phyloP scores from a whole-genome alignment of 2,113 vertebrate species.

The Vidua macroura region DNA sequence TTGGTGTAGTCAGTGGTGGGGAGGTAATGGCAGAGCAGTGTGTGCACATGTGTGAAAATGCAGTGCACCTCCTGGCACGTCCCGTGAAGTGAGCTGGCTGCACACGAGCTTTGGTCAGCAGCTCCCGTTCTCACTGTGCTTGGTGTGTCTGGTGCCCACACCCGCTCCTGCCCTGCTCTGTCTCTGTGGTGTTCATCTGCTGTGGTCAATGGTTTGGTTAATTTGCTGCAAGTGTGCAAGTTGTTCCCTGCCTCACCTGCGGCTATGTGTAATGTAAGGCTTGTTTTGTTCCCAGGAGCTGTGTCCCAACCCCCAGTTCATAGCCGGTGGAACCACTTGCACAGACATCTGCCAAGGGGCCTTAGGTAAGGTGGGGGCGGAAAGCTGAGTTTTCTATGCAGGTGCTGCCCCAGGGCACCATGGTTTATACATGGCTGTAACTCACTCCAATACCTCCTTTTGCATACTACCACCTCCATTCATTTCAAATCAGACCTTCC shows the following conservation, averaged over 20 bases:
- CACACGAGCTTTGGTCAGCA: background rate
- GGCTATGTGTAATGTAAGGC: background rate
- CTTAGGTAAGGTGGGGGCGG: conserved; percentile 23
- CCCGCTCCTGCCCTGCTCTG: background rate
- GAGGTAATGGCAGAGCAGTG: background rate
- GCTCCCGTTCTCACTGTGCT: background rate
- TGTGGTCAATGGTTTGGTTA: background rate
- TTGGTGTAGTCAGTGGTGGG: background rate
- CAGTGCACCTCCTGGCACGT: background rate
- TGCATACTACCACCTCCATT: background rate
- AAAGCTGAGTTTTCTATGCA: background rate
- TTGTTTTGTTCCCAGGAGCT: conserved; percentile 42
- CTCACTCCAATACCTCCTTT: background rate
- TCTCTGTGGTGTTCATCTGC: background rate
- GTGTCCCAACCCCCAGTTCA: conserved; percentile 46
- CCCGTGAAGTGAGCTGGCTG: background rate
- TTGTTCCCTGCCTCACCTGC: background rate
- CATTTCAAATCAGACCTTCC: background rate
- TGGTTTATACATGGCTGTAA: background rate
- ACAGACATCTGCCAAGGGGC: conserved; percentile 61
- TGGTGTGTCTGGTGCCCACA: background rate
- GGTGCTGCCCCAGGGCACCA: background rate
- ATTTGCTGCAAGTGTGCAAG: background rate
- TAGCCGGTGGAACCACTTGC: conserved; percentile 20
- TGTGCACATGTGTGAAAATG: background rate